Evolutionary conservation across 2,888 invertebrate genomes (phyloP).

Genomic region (Sinopyrophorus schimmeli): DNA sequence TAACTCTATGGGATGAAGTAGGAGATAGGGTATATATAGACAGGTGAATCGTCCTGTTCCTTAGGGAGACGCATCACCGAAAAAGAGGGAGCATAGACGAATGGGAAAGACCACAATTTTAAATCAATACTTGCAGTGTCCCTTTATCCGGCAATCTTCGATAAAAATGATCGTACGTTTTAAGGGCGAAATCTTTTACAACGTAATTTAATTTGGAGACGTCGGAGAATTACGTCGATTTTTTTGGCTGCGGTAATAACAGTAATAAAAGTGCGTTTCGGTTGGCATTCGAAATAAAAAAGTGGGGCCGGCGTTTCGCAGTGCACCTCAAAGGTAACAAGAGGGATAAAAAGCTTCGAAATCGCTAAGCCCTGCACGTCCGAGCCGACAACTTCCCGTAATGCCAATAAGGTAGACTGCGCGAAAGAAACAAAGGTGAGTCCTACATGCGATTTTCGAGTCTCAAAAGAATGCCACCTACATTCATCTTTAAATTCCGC

Average conservation of each 20-base stretch:
- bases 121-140: constrained; percentile 52
- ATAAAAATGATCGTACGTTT: constrained; percentile 16
- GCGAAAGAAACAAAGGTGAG: constrained; percentile 31
- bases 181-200: constrained; percentile 1
- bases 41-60: constrained; percentile 56
- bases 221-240: not conserved
- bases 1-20: constrained; percentile 43
- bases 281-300: too few species aligned
- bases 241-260: not conserved
- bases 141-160: constrained; percentile 26
- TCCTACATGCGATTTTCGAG: constrained; percentile 28
- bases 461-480: constrained; percentile 21
- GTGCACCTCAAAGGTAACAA: constrained; percentile 18
- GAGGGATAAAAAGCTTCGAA: constrained; percentile 17
- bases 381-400: constrained; percentile 29
- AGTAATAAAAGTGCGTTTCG: not conserved
- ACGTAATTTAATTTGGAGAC: not conserved
- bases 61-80: constrained; percentile 53
- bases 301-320: constrained; percentile 14
- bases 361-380: constrained; percentile 25
- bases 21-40: constrained; percentile 50
- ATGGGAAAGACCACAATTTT: constrained; percentile 52
- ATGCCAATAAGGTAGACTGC: constrained; percentile 30
- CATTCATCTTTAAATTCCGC: constrained; percentile 30
- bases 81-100: constrained; percentile 49